These are phyloP conservation scores for Tinea pellionella DNA, from an alignment of 2,888 invertebrate genomes.

Conservation along the genomic window DNA sequence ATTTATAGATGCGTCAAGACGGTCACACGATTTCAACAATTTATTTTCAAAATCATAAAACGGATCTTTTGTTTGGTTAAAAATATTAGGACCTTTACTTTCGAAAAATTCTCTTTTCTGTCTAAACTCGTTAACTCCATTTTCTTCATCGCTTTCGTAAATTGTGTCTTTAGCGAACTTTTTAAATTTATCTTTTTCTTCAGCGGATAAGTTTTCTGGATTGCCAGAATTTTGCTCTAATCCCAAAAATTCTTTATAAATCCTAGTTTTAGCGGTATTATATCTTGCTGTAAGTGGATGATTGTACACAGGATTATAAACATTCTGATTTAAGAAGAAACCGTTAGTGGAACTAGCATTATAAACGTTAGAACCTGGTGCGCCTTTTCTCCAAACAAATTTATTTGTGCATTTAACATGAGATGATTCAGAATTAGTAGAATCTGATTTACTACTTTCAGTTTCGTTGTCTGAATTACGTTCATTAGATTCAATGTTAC, in stretches of 20 bases:
- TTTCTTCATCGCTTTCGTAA: constrained; percentile 22
- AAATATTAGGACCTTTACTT: constrained; percentile 22
- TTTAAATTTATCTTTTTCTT: constrained; percentile 19
- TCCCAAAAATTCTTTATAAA: constrained; percentile 34
- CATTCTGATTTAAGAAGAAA: constrained; percentile 19
- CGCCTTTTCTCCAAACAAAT: constrained; percentile 36
- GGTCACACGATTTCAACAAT: constrained; percentile 40
- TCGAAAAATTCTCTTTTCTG: constrained; percentile 25
- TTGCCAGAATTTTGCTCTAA: constrained; percentile 20
- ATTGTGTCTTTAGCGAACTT: constrained; percentile 20
- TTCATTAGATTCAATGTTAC: not conserved
- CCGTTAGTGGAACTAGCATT: constrained; percentile 19
- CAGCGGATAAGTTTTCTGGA: not conserved
- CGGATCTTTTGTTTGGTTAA: constrained; percentile 18
- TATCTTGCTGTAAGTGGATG: constrained; percentile 26
- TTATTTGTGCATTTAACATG: constrained; percentile 37
- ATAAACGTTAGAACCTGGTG: constrained; percentile 1
- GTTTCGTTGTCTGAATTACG: constrained; percentile 15
- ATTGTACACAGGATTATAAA: constrained; percentile 34
- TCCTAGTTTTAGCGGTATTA: constrained; percentile 29
- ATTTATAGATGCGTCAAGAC: constrained; percentile 36
- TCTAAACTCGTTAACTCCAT: constrained; percentile 22
- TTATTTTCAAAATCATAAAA: constrained; percentile 36
- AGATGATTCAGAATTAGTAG: constrained; percentile 33
- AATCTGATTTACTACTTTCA: constrained; percentile 19